Evolutionary conservation across 2,888 invertebrate genomes (phyloP).

Genomic region (Spilosoma lubricipeda): DNA sequence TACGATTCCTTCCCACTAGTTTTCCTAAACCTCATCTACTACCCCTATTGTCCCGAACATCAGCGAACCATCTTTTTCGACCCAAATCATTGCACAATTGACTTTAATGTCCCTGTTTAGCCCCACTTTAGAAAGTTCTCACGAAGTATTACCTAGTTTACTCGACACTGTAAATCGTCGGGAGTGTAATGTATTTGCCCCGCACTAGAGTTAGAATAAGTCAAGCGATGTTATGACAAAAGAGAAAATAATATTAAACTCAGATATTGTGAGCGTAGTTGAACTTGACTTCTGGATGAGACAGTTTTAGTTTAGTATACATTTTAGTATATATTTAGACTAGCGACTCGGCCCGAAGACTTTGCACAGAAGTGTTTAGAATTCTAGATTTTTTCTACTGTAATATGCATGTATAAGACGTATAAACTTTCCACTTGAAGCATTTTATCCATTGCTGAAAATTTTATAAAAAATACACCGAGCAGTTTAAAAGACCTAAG

Average conservation of each 20-base stretch:
- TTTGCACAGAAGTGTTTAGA: no score
- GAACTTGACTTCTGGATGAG: conserved; percentile 9
- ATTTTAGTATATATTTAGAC: not conserved
- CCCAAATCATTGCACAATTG: not conserved
- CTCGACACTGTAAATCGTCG: conserved; percentile 30
- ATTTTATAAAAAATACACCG: no score
- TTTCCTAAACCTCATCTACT: not conserved
- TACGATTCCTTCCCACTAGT: not conserved
- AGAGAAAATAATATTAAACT: conserved; percentile 50
- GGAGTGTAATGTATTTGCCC: conserved; percentile 47
- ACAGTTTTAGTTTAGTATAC: not conserved
- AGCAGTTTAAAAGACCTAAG: no score
- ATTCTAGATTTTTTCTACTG: no score
- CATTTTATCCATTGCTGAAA: no score
- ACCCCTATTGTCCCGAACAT: not conserved
- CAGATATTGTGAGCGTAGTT: conserved; percentile 21
- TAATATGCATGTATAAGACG: no score
- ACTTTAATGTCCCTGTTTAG: not conserved
- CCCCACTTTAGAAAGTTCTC: conserved; percentile 29
- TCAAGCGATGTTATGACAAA: conserved; percentile 50
- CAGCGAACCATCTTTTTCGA: not conserved
- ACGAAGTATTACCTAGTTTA: conserved; percentile 30
- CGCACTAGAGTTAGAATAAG: conserved; percentile 43
- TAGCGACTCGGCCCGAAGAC: no score
- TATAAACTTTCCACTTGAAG: no score